Evolutionary conservation across 1,140 invertebrate species (phyloP), one percentile per base, ranked within the genome.

Genomic region (Platyscapa corneri): DNA sequence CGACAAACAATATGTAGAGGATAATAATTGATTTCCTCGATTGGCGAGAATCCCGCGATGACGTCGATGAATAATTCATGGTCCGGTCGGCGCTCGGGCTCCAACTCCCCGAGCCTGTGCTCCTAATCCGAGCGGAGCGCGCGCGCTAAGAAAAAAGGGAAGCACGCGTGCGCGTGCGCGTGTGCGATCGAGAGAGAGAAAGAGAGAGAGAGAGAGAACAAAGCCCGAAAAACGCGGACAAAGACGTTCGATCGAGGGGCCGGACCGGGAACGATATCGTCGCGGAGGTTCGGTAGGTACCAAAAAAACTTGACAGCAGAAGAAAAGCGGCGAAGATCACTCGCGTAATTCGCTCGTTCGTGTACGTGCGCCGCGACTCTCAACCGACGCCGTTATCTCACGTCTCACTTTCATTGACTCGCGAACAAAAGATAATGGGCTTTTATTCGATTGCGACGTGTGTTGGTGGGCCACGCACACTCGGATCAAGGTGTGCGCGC

Each of bases 21-120:
- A 85, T 65, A 82, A 82, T 82, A 76, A 85, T 85, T 85, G 70
- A 85, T 85, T 85, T 65, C 78, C 78, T 76, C 70, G 83, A 67
- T 12, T 67, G 49, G 76, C 20, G n/a, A 75, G 82, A 76, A 42
- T 60, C 53, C n/a, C 32, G 30, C 82, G 20, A 56, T 65, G 65
- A 64, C 67, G 70, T 20, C 56, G 83, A 72, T 74, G 67, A 85
- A 84, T 84, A 30, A 85, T 85, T 64, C 67, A 81, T 72, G 6
- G 77, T 34, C 34, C 64, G n/a, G 23, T 46, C 16, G 34, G 37
- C 23, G 37, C 20, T 8, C 0, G 37, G 37, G 37, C 20, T 8
- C 0, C 6, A 74, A 42, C 37, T 74, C 5, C 67, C 70, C 37
- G 32, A 74, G n/a, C 42, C 20, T 56, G 75, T 56, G 32, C 42